These are phyloP conservation scores for Lucilia cuprina DNA, from an alignment of 1,140 invertebrate genomes.

Conservation along the genomic window DNA sequence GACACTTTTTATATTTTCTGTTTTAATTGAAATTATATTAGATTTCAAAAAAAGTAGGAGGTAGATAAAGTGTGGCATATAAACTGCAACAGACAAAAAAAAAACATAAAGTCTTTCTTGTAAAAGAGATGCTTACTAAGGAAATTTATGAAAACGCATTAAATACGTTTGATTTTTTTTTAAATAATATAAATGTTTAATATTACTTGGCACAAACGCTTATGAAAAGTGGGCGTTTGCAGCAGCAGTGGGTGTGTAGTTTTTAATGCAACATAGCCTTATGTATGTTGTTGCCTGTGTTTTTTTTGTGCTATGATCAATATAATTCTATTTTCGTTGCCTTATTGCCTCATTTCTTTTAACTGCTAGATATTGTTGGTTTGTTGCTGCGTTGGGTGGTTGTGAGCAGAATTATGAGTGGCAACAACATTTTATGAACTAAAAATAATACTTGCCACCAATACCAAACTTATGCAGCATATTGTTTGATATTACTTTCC, in stretches of 20 bases:
- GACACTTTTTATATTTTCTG: neutral
- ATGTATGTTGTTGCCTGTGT: neutral
- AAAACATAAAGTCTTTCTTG: neutral
- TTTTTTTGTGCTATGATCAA: neutral
- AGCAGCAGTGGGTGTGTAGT: constrained; percentile 21
- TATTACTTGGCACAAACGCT: neutral
- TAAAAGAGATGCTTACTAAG: neutral
- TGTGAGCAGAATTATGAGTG: too few relatives aligned
- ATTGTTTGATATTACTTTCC: neutral
- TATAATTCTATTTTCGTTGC: neutral
- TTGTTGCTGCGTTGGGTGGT: too few relatives aligned
- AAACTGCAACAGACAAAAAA: neutral
- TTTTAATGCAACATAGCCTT: neutral
- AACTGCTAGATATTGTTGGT: too few relatives aligned
- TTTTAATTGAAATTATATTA: constrained; percentile 12
- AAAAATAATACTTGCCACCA: neutral
- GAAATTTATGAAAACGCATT: constrained; percentile 1
- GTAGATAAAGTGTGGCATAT: neutral
- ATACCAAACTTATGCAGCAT: neutral
- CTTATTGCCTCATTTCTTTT: neutral
- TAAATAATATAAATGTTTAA: neutral
- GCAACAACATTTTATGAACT: too few relatives aligned
- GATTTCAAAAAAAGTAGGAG: constrained; percentile 4
- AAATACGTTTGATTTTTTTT: neutral
- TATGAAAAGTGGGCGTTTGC: constrained; percentile 23